phyloP scores from a whole-genome alignment of 2,797 vertebrate species.

The Melopsittacus undulatus region DNA sequence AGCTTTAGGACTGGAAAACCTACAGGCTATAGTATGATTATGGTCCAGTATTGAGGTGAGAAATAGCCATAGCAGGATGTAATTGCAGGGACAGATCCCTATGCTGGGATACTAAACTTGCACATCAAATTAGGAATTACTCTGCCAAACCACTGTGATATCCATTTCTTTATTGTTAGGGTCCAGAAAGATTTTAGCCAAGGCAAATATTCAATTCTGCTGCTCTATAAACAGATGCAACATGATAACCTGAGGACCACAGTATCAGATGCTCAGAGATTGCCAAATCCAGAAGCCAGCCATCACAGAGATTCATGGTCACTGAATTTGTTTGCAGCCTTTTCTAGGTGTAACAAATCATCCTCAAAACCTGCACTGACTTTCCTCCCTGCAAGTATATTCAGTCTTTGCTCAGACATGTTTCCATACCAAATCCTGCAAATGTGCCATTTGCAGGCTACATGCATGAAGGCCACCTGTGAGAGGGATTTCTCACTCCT shows the following conservation, averaged over 20 bases:
- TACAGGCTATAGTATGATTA: accelerated
- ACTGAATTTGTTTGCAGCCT: background rate
- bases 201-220: background rate
- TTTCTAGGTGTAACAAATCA: background rate
- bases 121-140: accelerated
- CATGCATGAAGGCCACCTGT: background rate
- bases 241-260: accelerated
- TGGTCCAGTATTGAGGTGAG: background rate
- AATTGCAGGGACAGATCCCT: background rate
- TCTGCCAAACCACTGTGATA: accelerated
- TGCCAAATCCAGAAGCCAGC: background rate
- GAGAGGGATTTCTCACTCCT: background rate
- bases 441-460: background rate
- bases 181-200: background rate
- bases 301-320: accelerated
- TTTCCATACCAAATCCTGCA: background rate
- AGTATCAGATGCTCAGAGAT: background rate
- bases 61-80: background rate
- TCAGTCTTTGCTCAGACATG: background rate
- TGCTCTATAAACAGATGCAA: background rate
- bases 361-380: background rate
- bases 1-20: background rate
- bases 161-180: background rate
- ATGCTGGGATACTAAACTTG: background rate
- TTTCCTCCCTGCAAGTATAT: accelerated